Evolutionary conservation across 2,797 vertebrate species (phyloP).

Genomic region (Onychomys arenicola): DNA sequence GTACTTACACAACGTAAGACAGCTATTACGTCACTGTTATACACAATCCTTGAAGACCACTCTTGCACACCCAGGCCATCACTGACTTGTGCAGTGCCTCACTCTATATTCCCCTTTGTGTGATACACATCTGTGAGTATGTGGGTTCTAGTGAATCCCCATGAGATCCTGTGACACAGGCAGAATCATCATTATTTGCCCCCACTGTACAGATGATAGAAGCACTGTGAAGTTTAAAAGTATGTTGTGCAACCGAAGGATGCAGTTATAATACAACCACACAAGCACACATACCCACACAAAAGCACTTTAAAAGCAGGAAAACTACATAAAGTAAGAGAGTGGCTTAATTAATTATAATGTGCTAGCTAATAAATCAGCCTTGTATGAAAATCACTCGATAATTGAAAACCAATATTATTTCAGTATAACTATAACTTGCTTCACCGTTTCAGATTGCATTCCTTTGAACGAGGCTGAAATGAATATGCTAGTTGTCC

Average conservation of each 20-base stretch:
- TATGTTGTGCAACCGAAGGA: background rate
- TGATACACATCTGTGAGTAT: background rate
- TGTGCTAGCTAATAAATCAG: conserved; percentile 43
- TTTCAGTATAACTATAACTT: conserved; percentile 65
- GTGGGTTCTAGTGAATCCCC: background rate
- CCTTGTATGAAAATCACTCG: conserved; percentile 57
- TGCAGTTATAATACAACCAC: background rate
- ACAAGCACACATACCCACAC: background rate
- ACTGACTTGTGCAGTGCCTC: background rate
- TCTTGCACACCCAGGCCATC: too few species aligned
- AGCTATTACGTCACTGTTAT: background rate
- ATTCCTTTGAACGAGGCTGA: conserved; percentile 49
- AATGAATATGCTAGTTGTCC: conserved; percentile 56
- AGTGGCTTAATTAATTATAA: conserved; percentile 35
- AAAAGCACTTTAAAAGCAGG: background rate
- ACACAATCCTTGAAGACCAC: background rate
- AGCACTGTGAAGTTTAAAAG: background rate
- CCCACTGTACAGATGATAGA: background rate
- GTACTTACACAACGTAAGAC: background rate
- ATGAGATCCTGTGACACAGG: background rate
- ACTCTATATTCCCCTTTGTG: too few species aligned
- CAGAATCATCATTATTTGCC: background rate
- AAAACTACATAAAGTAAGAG: background rate
- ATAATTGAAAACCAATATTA: conserved; percentile 70
- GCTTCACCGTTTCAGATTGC: conserved; percentile 44